Percentiles rank a stretch among this genome's conserved stretches.
Evolutionary conservation across 2,797 vertebrate species (phyloP).

Genomic region (Carapus acus): DNA sequence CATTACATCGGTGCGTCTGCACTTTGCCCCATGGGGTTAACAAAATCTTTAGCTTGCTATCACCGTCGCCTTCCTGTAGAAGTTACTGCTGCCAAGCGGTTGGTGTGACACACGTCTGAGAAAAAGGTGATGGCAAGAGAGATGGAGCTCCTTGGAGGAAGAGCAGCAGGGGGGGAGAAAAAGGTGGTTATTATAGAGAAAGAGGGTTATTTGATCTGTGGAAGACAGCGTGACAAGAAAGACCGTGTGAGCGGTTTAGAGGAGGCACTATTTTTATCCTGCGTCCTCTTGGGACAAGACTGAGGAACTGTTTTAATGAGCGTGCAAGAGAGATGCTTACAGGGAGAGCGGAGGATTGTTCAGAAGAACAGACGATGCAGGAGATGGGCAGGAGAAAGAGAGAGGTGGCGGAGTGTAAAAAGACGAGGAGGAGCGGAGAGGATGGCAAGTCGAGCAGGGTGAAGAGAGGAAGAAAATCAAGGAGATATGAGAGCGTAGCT

Average conservation of each 20-base stretch:
- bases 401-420: slow-evolving; percentile 12
- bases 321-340: slow-evolving; percentile 37
- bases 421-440: slow-evolving; percentile 1
- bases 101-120: not conserved
- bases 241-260: slow-evolving; percentile 33
- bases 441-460: slow-evolving; percentile 1
- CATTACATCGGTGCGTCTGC: no score
- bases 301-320: slow-evolving; percentile 65
- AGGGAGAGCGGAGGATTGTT: slow-evolving; percentile 40
- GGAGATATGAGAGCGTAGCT: slow-evolving; percentile 13
- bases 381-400: slow-evolving; percentile 20
- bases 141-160: slow-evolving; percentile 8
- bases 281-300: slow-evolving; percentile 51
- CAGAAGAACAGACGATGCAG: slow-evolving; percentile 32
- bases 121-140: slow-evolving; percentile 8
- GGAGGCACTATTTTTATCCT: slow-evolving; percentile 68
- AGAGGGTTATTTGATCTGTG: slow-evolving; percentile 58
- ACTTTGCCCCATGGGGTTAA: no score
- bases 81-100: slow-evolving; percentile 5
- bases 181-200: slow-evolving; percentile 45
- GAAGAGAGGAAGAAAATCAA: slow-evolving; percentile 5
- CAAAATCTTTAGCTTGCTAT: no score
- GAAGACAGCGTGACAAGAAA: slow-evolving; percentile 31
- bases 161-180: slow-evolving; percentile 8
- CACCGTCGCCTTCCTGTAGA: no score